Evolutionary conservation across 2,888 invertebrate species (phyloP).

Genomic region (Pterobdella sp.): DNA sequence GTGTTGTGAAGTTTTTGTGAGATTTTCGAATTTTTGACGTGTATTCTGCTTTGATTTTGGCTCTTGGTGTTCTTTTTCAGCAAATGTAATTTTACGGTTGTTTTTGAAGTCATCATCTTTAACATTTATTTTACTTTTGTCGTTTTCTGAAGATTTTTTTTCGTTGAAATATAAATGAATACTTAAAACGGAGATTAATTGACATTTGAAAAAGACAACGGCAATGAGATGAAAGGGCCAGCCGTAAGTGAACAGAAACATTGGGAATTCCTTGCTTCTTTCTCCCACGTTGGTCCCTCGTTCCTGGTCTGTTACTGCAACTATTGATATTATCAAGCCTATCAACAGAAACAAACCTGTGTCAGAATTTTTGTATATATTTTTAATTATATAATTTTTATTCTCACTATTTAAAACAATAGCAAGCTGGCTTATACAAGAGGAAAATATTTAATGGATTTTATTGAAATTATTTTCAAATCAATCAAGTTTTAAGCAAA

Average conservation of each 20-base stretch:
- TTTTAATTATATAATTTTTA: no score
- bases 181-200: not conserved
- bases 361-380: not conserved
- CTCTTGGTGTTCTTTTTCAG: no score
- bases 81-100: no score
- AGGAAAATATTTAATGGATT: no score
- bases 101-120: no score
- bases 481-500: no score
- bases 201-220: not conserved
- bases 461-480: no score
- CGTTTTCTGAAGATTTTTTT: not conserved
- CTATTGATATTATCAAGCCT: not conserved
- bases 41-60: no score
- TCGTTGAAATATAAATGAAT: not conserved
- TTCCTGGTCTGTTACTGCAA: not conserved
- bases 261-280: conserved; percentile 9
- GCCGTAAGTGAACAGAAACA: not conserved
- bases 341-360: not conserved
- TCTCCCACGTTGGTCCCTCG: not conserved
- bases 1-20: no score
- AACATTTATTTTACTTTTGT: not conserved
- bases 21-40: no score
- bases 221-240: not conserved
- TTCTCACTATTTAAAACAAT: no score
- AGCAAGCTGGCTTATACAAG: no score